Evolutionary conservation across 2,797 vertebrate genomes (phyloP).

Genomic region (Cirrhinus mrigala): DNA sequence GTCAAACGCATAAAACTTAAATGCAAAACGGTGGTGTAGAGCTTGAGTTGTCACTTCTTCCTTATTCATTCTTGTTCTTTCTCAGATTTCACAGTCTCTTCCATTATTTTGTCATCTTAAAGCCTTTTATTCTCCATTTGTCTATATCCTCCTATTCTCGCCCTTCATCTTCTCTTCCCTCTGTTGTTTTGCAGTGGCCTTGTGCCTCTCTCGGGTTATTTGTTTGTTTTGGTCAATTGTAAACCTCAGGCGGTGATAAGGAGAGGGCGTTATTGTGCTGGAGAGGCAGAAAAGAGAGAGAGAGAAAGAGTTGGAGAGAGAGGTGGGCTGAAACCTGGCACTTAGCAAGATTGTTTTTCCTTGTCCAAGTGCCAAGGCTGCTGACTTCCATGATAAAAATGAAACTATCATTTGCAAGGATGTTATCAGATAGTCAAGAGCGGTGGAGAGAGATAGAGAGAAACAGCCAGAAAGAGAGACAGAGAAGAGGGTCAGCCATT

Average conservation of each 20-base stretch:
- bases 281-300: slow-evolving; percentile 54
- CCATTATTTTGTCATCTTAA: not conserved
- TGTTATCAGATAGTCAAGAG: slow-evolving; percentile 53
- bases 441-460: slow-evolving; percentile 19
- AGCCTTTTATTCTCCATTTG: slow-evolving; percentile 59
- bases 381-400: slow-evolving; percentile 59
- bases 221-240: slow-evolving; percentile 53
- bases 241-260: slow-evolving; percentile 49
- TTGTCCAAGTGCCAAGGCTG: slow-evolving; percentile 65
- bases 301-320: slow-evolving; percentile 52
- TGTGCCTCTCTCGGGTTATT: slow-evolving; percentile 43
- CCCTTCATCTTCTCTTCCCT: not conserved
- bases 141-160: slow-evolving; percentile 22
- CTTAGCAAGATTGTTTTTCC: slow-evolving; percentile 79
- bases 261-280: slow-evolving; percentile 60
- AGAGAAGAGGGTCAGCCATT: slow-evolving; percentile 46
- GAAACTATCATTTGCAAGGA: slow-evolving; percentile 55
- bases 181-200: not conserved
- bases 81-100: slow-evolving; percentile 52
- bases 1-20: not conserved
- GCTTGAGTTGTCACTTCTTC: not conserved
- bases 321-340: slow-evolving; percentile 62
- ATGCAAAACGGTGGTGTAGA: not conserved
- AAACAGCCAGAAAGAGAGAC: slow-evolving; percentile 43
- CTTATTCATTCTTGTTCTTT: slow-evolving; percentile 18